Evolutionary conservation across 2,797 vertebrate species (phyloP).

Genomic region (Moxostoma hubbsi): DNA sequence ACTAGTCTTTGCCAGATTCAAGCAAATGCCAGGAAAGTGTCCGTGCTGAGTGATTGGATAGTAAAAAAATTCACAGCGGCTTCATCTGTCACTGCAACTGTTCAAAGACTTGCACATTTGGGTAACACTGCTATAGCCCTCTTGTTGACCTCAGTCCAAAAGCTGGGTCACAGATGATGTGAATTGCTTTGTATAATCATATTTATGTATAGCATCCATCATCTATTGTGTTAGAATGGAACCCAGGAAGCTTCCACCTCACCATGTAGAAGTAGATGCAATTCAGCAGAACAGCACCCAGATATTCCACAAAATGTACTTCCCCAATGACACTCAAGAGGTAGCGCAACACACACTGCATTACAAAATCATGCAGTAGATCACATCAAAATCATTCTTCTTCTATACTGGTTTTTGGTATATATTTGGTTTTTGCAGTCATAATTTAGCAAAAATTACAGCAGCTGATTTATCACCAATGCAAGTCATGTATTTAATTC

Average conservation of each 20-base stretch:
- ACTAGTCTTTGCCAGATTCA: not conserved
- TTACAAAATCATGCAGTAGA: not conserved
- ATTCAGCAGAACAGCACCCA: slow-evolving; percentile 87
- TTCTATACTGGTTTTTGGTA: too few relatives aligned
- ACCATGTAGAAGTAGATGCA: slow-evolving; percentile 89
- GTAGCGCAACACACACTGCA: slow-evolving; percentile 65
- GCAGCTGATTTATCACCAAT: not conserved
- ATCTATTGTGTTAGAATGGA: slow-evolving; percentile 76
- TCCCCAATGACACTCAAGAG: slow-evolving; percentile 89
- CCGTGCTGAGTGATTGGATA: not conserved
- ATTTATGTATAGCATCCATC: too few relatives aligned
- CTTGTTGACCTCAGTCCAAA: not conserved
- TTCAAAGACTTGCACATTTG: slow-evolving; percentile 8
- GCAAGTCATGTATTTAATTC: not conserved
- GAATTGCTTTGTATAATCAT: not conserved
- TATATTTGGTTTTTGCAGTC: too few relatives aligned
- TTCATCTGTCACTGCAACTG: slow-evolving; percentile 20
- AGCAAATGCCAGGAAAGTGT: slow-evolving; percentile 18
- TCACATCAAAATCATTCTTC: not conserved
- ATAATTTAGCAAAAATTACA: not conserved
- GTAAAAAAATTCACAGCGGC: not conserved
- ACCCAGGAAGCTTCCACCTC: slow-evolving; percentile 92
- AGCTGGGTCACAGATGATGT: slow-evolving; percentile 9
- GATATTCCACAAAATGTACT: slow-evolving; percentile 88
- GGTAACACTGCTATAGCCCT: not conserved